Evolutionary conservation across 2,888 invertebrate genomes (phyloP), one percentile per base, ranked within the genome.

Genomic region (Trichopria drosophilae): DNA sequence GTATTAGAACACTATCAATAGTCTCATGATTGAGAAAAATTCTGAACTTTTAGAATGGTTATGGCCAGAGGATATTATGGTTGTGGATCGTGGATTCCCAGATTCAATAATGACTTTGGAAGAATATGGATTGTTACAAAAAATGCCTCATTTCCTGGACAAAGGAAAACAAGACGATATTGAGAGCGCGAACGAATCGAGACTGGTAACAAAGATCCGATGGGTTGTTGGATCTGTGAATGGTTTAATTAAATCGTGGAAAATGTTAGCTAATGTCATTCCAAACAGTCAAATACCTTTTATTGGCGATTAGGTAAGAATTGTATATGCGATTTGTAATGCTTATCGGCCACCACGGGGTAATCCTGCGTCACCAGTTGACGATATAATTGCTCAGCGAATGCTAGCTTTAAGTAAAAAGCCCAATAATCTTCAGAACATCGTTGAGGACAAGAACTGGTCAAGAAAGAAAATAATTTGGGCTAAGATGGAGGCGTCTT

Each of bases 161-260:
- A 57, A 49, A 35, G 22, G 52, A 18, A 42, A 26, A 10, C 56
- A 62, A 28, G 35, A 57, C 22, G 26, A 42, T n/a, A 39, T 45
- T 7, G 31, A 24, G n/a, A 49, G 53, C 20, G 49, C 57, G 12
- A 60, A 59, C 23, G 53, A 53, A 29, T 52, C 47, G 9, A 45
- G 51, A 6, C 19, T 54, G 10, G 59, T 59, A 10, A 57, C 59
- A 10, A 55, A 55, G 34, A 36, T 60, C 12, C 43, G 60, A 18
- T 60, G 57, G 56, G 40, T 49, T 20, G 54, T 60, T 2, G 59
- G 59, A 42, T 55, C 59, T 15, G 42, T 56, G 2, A 56, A 59
- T 40, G 58, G 58, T 9, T 37, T 60, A 15, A 43, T 41, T 28
- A 41, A 51, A 35, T 48, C 45, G n/a, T 61, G 43, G 29, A 54